Evolutionary conservation across 2,797 vertebrate genomes (phyloP).

Genomic region (Rhodeus uyekii): DNA sequence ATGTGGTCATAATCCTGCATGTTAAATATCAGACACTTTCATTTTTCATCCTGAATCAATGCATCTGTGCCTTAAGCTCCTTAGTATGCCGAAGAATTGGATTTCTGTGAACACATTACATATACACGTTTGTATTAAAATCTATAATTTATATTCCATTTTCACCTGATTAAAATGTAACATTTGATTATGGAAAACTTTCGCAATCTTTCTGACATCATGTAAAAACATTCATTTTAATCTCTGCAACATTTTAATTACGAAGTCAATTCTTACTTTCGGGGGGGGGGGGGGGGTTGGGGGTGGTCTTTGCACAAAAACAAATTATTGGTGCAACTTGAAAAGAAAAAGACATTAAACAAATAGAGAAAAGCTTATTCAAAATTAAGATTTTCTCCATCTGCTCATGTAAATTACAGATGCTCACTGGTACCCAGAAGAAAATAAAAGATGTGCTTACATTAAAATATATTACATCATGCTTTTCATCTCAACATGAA

Average conservation of each 20-base stretch:
- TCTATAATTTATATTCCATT: slow-evolving; percentile 82
- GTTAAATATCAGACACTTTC: slow-evolving; percentile 76
- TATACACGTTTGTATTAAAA: slow-evolving; percentile 82
- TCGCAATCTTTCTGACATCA: slow-evolving; percentile 82
- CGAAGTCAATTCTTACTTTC: slow-evolving; percentile 77
- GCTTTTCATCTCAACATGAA: too few relatives aligned
- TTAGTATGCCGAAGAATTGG: slow-evolving; percentile 79
- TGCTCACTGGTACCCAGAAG: slow-evolving; percentile 54
- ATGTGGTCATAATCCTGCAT: slow-evolving; percentile 71
- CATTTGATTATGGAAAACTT: slow-evolving; percentile 80
- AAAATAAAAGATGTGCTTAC: slow-evolving; percentile 17
- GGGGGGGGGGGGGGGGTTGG: slow-evolving; percentile 27
- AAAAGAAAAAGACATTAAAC: slow-evolving; percentile 39
- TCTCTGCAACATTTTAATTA: slow-evolving; percentile 82
- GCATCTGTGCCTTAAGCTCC: slow-evolving; percentile 82
- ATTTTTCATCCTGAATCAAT: slow-evolving; percentile 76
- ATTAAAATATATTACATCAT: too few relatives aligned
- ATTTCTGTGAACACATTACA: slow-evolving; percentile 76
- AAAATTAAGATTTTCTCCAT: slow-evolving; percentile 46
- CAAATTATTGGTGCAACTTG: slow-evolving; percentile 67
- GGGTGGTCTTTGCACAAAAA: slow-evolving; percentile 75
- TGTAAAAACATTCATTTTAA: slow-evolving; percentile 78
- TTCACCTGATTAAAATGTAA: slow-evolving; percentile 83
- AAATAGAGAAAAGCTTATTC: slow-evolving; percentile 22
- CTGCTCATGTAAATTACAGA: slow-evolving; percentile 71